These are phyloP conservation scores for Stercorarius parasiticus DNA, from an alignment of 2,113 vertebrate genomes.

Conservation along the genomic window DNA sequence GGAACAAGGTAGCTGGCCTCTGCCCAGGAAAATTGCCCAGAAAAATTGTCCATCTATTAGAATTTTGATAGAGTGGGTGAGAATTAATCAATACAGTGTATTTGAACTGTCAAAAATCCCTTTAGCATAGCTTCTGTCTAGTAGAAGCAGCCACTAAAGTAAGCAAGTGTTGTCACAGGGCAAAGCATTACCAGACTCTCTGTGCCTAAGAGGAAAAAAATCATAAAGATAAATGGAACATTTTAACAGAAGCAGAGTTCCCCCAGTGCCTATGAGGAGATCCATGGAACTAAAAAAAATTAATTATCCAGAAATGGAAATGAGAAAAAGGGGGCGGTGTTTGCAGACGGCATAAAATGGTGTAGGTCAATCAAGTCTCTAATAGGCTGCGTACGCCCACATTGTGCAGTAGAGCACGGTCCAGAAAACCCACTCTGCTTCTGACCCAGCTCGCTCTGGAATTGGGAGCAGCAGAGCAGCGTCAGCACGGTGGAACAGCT, in stretches of 20 bases:
- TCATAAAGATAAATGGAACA: background rate
- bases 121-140: background rate
- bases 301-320: background rate
- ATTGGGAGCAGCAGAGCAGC: background rate
- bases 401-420: rapidly evolving
- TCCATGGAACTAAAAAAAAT: background rate
- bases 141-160: background rate
- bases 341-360: background rate
- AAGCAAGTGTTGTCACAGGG: background rate
- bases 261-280: rapidly evolving
- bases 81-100: background rate
- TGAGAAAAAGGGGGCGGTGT: background rate
- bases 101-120: background rate
- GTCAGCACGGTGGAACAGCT: background rate
- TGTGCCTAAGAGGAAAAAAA: background rate
- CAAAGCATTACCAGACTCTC: background rate
- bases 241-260: background rate
- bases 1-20: background rate
- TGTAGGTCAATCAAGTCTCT: background rate
- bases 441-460: background rate
- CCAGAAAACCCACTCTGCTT: background rate
- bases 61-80: background rate
- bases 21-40: background rate
- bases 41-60: background rate
- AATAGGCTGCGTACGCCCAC: background rate